These are phyloP conservation scores for Heterotis niloticus DNA, from an alignment of 2,113 vertebrate genomes.

Conservation along the genomic window DNA sequence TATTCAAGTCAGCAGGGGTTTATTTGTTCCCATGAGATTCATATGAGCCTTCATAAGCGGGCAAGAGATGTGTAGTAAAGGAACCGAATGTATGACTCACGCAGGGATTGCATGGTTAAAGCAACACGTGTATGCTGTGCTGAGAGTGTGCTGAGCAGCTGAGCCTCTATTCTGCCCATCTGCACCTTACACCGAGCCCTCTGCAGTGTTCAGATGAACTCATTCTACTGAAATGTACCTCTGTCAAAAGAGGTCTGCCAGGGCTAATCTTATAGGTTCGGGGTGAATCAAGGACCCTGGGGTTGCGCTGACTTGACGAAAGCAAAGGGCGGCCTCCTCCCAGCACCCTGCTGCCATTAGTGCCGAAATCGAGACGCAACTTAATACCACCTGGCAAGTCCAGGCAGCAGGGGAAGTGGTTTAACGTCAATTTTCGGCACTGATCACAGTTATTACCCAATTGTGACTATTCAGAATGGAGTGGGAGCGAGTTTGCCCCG, in stretches of 20 bases:
- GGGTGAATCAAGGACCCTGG: too few species aligned
- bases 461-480: constrained; percentile 20
- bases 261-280: too few species aligned
- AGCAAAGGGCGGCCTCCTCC: background rate
- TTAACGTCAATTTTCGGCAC: background rate
- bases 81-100: background rate
- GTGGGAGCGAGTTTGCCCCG: background rate
- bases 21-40: background rate
- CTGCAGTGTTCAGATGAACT: too few species aligned
- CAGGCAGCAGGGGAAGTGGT: background rate
- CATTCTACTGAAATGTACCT: too few species aligned
- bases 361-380: background rate
- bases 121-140: background rate
- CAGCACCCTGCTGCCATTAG: background rate
- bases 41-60: background rate
- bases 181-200: background rate
- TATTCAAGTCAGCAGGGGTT: background rate
- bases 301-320: too few species aligned
- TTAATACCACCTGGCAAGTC: constrained; percentile 11
- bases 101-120: background rate
- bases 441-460: constrained; percentile 33
- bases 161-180: background rate
- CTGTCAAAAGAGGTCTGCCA: too few species aligned
- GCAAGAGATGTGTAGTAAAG: background rate
- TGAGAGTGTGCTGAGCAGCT: too few species aligned